Percentiles rank a stretch among this genome's conserved stretches.
phyloP scores from a whole-genome alignment of 2,797 vertebrate genomes.

The Helicolenus hilgendorfi region DNA sequence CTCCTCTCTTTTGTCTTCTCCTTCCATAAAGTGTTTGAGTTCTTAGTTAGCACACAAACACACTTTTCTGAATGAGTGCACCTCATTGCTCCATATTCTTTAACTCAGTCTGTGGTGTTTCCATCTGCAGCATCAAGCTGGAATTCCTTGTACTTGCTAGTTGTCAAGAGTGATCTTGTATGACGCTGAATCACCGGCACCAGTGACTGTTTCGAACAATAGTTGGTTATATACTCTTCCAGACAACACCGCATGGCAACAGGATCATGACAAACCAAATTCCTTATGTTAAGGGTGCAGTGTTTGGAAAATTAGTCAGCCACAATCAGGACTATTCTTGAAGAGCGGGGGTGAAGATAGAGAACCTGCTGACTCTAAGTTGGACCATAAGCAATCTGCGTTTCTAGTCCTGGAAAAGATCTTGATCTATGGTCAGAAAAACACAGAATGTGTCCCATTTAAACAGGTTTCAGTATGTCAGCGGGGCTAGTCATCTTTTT shows the following conservation, averaged over 20 bases:
- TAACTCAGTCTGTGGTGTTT: not conserved
- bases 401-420: not conserved
- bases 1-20: not conserved
- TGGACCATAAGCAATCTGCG: not conserved
- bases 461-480: not conserved
- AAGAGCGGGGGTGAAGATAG: not conserved
- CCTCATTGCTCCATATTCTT: not conserved
- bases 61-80: not conserved
- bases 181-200: constrained; percentile 66
- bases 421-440: not conserved
- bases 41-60: not conserved
- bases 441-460: not conserved
- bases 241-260: constrained; percentile 49
- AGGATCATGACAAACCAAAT: constrained; percentile 18
- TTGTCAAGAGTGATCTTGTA: not conserved
- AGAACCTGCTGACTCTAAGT: not conserved
- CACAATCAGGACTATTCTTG: not conserved
- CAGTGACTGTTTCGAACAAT: constrained; percentile 45
- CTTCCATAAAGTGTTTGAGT: too few relatives aligned
- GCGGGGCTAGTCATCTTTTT: not conserved
- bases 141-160: not conserved
- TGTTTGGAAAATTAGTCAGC: not conserved
- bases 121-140: constrained; percentile 10
- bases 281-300: not conserved
- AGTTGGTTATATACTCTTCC: constrained; percentile 22